Conservation (phyloP, 2,113 vertebrate genomes). For the Anolis sagrei region DNA sequence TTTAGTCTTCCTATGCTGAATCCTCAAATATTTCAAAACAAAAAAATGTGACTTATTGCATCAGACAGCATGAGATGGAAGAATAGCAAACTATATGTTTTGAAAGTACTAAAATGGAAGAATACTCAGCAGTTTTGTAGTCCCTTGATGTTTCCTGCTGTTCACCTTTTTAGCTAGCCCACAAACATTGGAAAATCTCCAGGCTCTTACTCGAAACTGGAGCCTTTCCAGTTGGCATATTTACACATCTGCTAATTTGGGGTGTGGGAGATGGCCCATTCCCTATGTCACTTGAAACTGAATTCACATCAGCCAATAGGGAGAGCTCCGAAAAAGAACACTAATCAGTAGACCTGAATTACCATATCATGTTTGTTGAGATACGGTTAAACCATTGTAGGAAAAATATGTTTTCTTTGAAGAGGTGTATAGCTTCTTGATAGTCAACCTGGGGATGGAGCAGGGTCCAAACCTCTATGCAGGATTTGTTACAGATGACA, state of each 20-base stretch:
- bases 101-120: background rate
- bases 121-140: background rate
- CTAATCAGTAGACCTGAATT: background rate
- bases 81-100: background rate
- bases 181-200: too few species aligned
- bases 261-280: too few species aligned
- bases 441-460: background rate
- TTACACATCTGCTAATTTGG: too few species aligned
- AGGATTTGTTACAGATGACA: background rate
- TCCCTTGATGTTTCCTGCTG: background rate
- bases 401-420: background rate
- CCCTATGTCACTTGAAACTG: background rate
- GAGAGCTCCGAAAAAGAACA: background rate
- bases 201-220: too few species aligned
- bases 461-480: background rate
- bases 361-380: background rate
- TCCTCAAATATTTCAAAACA: background rate
- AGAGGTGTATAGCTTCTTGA: background rate
- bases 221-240: background rate
- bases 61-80: background rate
- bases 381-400: background rate
- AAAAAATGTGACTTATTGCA: background rate
- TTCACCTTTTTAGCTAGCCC: background rate
- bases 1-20: constrained; percentile 2
- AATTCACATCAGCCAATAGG: background rate